These are phyloP conservation scores for Reticulitermes speratus DNA, from an alignment of 1,140 invertebrate genomes.

Conservation along the genomic window DNA sequence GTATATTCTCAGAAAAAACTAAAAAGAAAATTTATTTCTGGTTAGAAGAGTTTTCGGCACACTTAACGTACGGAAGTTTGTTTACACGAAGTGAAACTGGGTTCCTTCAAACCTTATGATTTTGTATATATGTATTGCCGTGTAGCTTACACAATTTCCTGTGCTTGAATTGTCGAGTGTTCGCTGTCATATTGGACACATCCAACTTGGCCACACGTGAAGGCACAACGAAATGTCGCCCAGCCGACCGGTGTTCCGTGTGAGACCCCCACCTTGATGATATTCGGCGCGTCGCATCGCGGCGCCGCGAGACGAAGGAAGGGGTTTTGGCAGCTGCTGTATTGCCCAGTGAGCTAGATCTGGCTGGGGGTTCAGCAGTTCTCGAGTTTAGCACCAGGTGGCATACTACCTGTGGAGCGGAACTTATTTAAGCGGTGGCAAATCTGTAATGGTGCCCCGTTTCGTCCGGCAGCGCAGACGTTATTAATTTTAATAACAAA, in stretches of 20 bases:
- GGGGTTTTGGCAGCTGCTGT: constrained; percentile 23
- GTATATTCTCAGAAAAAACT: no score
- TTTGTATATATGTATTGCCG: not conserved
- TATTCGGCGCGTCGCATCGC: not conserved
- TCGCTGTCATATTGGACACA: no score
- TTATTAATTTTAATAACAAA: constrained; percentile 43
- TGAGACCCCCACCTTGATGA: not conserved
- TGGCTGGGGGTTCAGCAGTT: constrained; percentile 19
- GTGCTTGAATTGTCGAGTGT: not conserved
- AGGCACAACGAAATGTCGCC: not conserved
- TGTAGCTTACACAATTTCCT: not conserved
- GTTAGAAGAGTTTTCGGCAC: no score
- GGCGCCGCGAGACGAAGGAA: not conserved
- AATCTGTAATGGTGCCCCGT: constrained; percentile 48
- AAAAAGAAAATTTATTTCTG: no score
- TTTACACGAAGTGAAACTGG: no score
- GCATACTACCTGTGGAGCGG: constrained; percentile 26
- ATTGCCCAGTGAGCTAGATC: constrained; percentile 20
- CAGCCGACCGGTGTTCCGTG: not conserved
- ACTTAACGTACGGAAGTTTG: no score
- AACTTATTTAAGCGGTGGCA: constrained; percentile 53
- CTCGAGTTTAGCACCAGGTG: constrained; percentile 28
- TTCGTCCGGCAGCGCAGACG: constrained; percentile 52
- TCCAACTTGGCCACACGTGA: no score
- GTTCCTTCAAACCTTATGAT: no score